phyloP scores from a whole-genome alignment of 2,113 vertebrate species.

The Triplophysa tibetana region DNA sequence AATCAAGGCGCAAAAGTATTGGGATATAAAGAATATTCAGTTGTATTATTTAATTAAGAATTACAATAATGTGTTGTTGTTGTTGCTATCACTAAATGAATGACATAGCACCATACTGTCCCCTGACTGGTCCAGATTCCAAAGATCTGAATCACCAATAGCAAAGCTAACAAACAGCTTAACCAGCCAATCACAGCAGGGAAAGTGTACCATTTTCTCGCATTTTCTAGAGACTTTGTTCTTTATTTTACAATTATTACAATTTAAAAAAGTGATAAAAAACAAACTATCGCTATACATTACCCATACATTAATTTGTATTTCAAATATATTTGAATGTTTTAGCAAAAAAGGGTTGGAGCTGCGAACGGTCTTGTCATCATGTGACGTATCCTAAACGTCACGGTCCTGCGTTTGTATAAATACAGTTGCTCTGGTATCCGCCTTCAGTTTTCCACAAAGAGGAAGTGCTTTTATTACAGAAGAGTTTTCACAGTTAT shows the following conservation, averaged over 20 bases:
- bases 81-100: neutral
- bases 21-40: no score
- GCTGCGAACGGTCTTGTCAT: slow-evolving; percentile 45
- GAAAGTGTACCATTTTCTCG: slow-evolving; percentile 55
- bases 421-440: slow-evolving; percentile 17
- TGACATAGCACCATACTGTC: neutral
- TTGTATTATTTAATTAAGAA: neutral
- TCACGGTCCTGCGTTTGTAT: slow-evolving; percentile 42
- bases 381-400: slow-evolving; percentile 25
- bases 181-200: slow-evolving; percentile 65
- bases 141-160: slow-evolving; percentile 44
- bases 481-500: fast-evolving
- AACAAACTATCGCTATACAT: neutral
- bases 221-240: slow-evolving; percentile 59
- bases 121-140: slow-evolving; percentile 1
- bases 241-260: neutral
- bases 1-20: no score
- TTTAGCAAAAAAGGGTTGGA: slow-evolving; percentile 10
- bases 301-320: neutral
- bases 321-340: neutral
- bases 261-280: neutral
- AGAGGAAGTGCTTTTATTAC: neutral
- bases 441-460: neutral
- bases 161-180: slow-evolving; percentile 64
- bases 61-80: neutral